These are phyloP conservation scores for Trematomus bernacchii DNA, from an alignment of 2,797 vertebrate genomes.

Conservation along the genomic window DNA sequence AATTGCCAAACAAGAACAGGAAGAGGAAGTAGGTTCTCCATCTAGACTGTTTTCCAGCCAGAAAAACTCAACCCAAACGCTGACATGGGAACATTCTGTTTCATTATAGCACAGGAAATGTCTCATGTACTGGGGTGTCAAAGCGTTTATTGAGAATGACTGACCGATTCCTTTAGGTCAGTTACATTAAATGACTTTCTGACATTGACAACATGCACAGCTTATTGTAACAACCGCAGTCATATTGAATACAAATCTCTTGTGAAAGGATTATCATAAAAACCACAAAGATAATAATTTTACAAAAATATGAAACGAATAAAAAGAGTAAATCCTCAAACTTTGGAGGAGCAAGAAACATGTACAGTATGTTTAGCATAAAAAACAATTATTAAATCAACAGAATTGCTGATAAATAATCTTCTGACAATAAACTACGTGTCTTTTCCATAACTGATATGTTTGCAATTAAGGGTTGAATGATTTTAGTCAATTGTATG, in stretches of 20 bases:
- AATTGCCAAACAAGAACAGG: conserved; percentile 76
- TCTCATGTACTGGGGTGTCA: not conserved
- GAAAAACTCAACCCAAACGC: conserved; percentile 36
- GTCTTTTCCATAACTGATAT: not conserved
- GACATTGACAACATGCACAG: not conserved
- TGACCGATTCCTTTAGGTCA: not conserved
- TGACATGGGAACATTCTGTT: conserved; percentile 36
- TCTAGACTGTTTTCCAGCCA: conserved; percentile 49
- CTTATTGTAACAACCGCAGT: not conserved
- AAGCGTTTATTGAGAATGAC: not conserved
- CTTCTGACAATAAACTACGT: not conserved
- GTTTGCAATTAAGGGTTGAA: not conserved
- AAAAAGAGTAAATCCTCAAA: not conserved
- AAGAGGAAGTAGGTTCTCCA: conserved; percentile 69
- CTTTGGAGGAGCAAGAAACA: not conserved
- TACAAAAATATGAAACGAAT: not conserved
- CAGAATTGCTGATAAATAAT: not conserved
- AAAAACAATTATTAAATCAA: not conserved
- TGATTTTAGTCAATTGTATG: not conserved
- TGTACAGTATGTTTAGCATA: not conserved
- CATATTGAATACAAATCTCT: not conserved
- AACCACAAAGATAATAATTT: not conserved
- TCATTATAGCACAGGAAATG: conserved; percentile 24
- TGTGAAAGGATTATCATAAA: not conserved
- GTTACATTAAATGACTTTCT: not conserved